phyloP scores from a whole-genome alignment of 1,140 invertebrate species.

The Pseudomyrmex flavicornis region DNA sequence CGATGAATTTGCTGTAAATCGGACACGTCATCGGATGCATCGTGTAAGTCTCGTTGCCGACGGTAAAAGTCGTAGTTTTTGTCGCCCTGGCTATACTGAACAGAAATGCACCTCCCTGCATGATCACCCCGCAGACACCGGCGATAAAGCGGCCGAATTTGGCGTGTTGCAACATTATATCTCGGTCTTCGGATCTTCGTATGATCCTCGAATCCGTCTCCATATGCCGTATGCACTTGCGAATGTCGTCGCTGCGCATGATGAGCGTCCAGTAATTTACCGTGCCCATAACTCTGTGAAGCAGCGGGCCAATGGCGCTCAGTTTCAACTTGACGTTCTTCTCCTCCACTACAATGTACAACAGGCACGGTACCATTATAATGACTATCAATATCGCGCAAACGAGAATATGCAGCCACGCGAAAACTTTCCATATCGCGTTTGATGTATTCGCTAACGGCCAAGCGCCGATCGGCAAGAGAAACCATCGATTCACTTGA shows the following conservation, averaged over 20 bases:
- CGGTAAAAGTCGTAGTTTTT: neutral
- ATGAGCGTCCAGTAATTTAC: slow-evolving; percentile 73
- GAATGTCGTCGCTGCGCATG: slow-evolving; percentile 64
- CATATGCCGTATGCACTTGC: slow-evolving; percentile 70
- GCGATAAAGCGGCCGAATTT: slow-evolving; percentile 42
- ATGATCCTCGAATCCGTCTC: slow-evolving; percentile 72
- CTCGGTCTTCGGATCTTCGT: neutral
- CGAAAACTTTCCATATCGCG: neutral
- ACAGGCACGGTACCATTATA: neutral
- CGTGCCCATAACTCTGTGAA: slow-evolving; percentile 74
- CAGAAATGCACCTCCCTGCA: slow-evolving; percentile 30
- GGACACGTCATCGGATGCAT: slow-evolving; percentile 56
- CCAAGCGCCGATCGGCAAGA: slow-evolving; percentile 52
- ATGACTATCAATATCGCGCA: neutral
- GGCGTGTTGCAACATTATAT: slow-evolving; percentile 53
- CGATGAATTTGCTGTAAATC: slow-evolving; percentile 56
- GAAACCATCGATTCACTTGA: slow-evolving; percentile 18
- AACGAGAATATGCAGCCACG: neutral
- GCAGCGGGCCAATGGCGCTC: slow-evolving; percentile 73
- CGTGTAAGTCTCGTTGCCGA: slow-evolving; percentile 59
- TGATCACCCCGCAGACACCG: slow-evolving; percentile 43
- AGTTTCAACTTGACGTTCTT: slow-evolving; percentile 66
- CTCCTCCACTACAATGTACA: slow-evolving; percentile 65
- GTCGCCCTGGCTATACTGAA: slow-evolving; percentile 51
- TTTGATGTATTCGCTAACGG: neutral